phyloP scores from a whole-genome alignment of 2,888 invertebrate species.

The Rhagonycha fulva region DNA sequence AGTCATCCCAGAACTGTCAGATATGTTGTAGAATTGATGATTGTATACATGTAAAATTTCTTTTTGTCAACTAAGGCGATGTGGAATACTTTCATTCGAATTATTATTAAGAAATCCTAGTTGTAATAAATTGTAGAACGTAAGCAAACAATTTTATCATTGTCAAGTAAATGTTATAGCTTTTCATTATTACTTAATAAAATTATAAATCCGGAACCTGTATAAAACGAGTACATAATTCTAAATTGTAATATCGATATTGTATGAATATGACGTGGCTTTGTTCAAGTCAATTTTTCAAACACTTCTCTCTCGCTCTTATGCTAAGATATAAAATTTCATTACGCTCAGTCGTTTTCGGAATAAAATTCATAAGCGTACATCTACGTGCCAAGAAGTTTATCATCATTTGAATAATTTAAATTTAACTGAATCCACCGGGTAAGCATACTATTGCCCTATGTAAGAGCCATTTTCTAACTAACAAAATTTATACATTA shows the following conservation, averaged over 20 bases:
- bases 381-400: constrained; percentile 13
- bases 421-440: constrained; percentile 4
- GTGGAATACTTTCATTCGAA: not conserved
- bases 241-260: not conserved
- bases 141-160: not conserved
- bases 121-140: not conserved
- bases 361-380: constrained; percentile 19
- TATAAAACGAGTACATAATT: not conserved
- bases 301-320: constrained; percentile 5
- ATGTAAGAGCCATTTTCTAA: not conserved
- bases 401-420: constrained; percentile 16
- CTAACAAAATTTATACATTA: not conserved
- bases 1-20: not conserved
- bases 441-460: not conserved
- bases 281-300: constrained; percentile 7
- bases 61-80: not conserved
- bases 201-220: not conserved
- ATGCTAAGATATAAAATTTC: constrained; percentile 10
- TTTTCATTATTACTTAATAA: not conserved
- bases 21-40: not conserved
- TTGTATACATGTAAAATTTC: not conserved
- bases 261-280: not conserved
- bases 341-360: constrained; percentile 12
- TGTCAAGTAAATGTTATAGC: not conserved
- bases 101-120: not conserved